These are phyloP conservation scores for Melinaea marsaeus DNA, from an alignment of 2,888 invertebrate genomes.

Conservation along the genomic window DNA sequence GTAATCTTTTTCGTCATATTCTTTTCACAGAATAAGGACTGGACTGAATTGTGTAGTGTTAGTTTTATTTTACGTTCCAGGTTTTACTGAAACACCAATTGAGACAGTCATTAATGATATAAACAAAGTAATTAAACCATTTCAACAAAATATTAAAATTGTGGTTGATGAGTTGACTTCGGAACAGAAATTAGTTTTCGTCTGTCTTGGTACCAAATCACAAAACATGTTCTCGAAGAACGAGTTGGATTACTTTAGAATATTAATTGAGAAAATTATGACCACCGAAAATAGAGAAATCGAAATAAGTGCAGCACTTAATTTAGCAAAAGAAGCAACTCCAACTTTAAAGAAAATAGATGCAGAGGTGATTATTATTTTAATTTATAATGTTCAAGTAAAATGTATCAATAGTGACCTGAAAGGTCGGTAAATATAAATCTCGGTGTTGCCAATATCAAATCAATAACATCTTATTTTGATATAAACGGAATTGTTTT, in stretches of 20 bases:
- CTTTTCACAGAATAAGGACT: too few relatives aligned
- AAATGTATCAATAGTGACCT: too few relatives aligned
- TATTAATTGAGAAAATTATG: conserved; percentile 64
- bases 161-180: conserved; percentile 58
- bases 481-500: too few relatives aligned
- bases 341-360: conserved; percentile 56
- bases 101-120: conserved; percentile 53
- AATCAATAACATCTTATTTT: background rate
- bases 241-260: conserved; percentile 64
- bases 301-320: conserved; percentile 58
- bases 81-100: conserved; percentile 29
- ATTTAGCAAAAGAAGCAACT: conserved; percentile 59
- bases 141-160: conserved; percentile 59
- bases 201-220: conserved; percentile 59
- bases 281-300: conserved; percentile 59
- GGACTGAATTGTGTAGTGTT: too few relatives aligned
- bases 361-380: conserved; percentile 53
- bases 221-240: conserved; percentile 58
- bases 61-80: conserved; percentile 4
- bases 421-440: background rate
- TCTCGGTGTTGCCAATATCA: background rate
- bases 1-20: background rate
- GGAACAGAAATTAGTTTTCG: conserved; percentile 59
- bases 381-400: too few relatives aligned
- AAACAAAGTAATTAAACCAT: conserved; percentile 56